Conservation (phyloP, 2,888 invertebrate genomes). For the Melanchra persicariae region DNA sequence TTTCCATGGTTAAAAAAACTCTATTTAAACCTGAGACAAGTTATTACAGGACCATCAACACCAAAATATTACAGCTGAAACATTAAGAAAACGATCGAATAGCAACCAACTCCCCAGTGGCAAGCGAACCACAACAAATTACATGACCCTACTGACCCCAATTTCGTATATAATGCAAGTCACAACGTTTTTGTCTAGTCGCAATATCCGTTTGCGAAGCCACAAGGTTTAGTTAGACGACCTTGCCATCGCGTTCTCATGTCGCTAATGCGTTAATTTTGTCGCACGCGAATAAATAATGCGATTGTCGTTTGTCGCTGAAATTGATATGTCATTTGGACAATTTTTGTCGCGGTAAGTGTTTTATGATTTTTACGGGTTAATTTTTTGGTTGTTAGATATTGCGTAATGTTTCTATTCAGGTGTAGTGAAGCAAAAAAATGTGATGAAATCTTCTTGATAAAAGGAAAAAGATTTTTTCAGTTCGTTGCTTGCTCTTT, state of each 20-base stretch:
- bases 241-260: constrained; percentile 60
- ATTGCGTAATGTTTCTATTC: constrained; percentile 15
- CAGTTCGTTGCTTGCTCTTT: too few relatives aligned
- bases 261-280: constrained; percentile 60
- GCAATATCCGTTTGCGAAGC: constrained; percentile 66
- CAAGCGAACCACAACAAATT: constrained; percentile 55
- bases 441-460: not conserved
- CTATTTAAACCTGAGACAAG: too few relatives aligned
- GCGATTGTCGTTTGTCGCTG: constrained; percentile 53
- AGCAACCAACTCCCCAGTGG: constrained; percentile 21
- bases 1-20: too few relatives aligned
- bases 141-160: constrained; percentile 66
- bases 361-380: constrained; percentile 38
- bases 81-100: not conserved
- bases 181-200: constrained; percentile 67
- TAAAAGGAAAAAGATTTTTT: not conserved
- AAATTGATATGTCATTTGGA: constrained; percentile 62
- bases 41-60: not conserved
- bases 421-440: not conserved
- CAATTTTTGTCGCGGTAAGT: constrained; percentile 50
- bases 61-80: not conserved
- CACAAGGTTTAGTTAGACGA: constrained; percentile 55
- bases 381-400: constrained; percentile 23
- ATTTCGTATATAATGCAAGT: constrained; percentile 71
- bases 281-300: constrained; percentile 64